These are phyloP conservation scores for Drosophila peninsularis DNA, from an alignment of 2,888 invertebrate genomes.

Conservation along the genomic window DNA sequence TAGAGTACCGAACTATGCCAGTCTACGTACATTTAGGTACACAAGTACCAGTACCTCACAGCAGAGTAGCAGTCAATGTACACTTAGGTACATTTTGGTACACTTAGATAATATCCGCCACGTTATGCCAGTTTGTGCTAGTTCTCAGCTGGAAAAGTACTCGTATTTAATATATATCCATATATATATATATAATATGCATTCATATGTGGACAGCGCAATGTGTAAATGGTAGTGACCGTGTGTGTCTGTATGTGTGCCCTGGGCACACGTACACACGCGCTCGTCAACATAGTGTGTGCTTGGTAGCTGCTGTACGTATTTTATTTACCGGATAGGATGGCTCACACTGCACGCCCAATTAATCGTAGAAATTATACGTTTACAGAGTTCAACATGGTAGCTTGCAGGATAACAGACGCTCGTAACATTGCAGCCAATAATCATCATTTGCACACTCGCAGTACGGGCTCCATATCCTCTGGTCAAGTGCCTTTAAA, in stretches of 20 bases:
- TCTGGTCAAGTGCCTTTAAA: conserved; percentile 99
- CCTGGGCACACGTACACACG: conserved; percentile 38
- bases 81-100: background rate
- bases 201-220: conserved; percentile 24
- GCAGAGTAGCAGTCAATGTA: background rate
- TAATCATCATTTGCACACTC: conserved; percentile 83
- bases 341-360: conserved; percentile 85
- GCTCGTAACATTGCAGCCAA: conserved; percentile 92
- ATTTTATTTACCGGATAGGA: conserved; percentile 82
- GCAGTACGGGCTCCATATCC: conserved; percentile 89
- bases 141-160: conserved; percentile 21
- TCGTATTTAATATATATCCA: conserved; percentile 6
- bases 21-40: background rate
- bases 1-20: background rate
- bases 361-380: conserved; percentile 88
- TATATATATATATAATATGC: conserved; percentile 3
- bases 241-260: conserved; percentile 14
- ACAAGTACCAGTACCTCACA: background rate
- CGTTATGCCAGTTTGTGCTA: conserved; percentile 60
- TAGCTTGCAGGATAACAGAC: conserved; percentile 97
- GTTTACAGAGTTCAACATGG: conserved; percentile 98
- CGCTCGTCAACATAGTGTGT: conserved; percentile 60
- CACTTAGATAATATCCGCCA: background rate
- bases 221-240: conserved; percentile 45
- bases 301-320: conserved; percentile 69